Evolutionary conservation across 2,113 vertebrate genomes (phyloP), one percentile per base, ranked within the genome.

Genomic region (Psittacula cyanocephala): DNA sequence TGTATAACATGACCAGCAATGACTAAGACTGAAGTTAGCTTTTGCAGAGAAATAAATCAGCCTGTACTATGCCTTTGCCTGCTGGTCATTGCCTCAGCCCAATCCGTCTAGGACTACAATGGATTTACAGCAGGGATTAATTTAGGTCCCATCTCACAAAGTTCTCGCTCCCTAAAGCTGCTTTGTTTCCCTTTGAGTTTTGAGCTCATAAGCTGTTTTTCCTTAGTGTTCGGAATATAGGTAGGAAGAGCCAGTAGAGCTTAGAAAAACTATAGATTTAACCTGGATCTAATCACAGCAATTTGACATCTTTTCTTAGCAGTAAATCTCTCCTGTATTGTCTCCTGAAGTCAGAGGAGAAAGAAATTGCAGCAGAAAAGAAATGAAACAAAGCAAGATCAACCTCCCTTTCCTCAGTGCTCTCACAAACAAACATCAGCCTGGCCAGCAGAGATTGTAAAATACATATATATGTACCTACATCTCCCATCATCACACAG

Each of bases 131-230:
- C 65, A 49, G 47, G 62, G 82, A 82, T 75, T 91, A 46, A 91
- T 95, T 88, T 39, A 60, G 67, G 52, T 88, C 75, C 71, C 65
- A 37, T 24, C 67, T 50, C 70, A 55, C 75, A 35, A 14, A 59
- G 23, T 60, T 91, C 69, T 82, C 28, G 7, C 75, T 90, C 75
- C 82, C 76, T 53, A 87, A 96, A 97, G 89, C 70, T 94, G 85
- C 92, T 96, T 96, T 3, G 7, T 94, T 97, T 86, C 92, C 96
- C 96, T 96, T 53, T 15, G 93, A 94, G 64, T 43, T 86, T 96
- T 92, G 70, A 94, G 86, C 93, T 97, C 92, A 80, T 86, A 93
- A 96, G 63, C 71, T 92, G 69, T 88, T 95, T 86, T 95, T 95
- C 85, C 95, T 92, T 69, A 91, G 94, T 90, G 85, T 96, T 88